A percentile compares a stretch with the other conserved stretches of the same genome.
These are phyloP conservation scores for Matsumurasca onukii DNA, from an alignment of 1,140 invertebrate genomes.

Conservation along the genomic window DNA sequence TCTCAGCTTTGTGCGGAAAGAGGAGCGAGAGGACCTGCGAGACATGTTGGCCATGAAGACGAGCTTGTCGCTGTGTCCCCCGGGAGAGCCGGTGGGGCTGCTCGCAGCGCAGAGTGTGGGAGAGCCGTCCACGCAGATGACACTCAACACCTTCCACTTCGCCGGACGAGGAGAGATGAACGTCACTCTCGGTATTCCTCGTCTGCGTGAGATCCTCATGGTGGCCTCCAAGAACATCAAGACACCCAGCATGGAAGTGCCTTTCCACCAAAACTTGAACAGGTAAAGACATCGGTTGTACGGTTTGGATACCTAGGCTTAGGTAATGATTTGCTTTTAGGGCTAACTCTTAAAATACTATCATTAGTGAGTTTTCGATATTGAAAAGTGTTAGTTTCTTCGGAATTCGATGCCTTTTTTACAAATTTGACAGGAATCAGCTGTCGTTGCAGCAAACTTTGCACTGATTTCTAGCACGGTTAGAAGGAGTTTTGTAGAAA, in stretches of 20 bases:
- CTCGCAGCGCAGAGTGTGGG: slow-evolving; percentile 95
- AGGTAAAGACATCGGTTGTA: slow-evolving; percentile 43
- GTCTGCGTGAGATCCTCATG: slow-evolving; percentile 96
- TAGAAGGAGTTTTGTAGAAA: too few species aligned
- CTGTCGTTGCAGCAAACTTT: too few species aligned
- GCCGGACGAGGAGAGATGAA: slow-evolving; percentile 99
- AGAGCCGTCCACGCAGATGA: slow-evolving; percentile 99
- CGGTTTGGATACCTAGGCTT: too few species aligned
- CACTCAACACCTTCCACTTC: slow-evolving; percentile 99
- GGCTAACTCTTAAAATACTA: too few species aligned
- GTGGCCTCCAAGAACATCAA: slow-evolving; percentile 86
- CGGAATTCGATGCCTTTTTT: too few species aligned
- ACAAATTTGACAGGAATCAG: too few species aligned
- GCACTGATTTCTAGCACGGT: too few species aligned
- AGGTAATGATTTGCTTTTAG: too few species aligned
- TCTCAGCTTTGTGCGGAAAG: too few species aligned
- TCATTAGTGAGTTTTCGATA: too few species aligned
- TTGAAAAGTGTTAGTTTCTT: too few species aligned
- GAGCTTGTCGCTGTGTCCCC: slow-evolving; percentile 73
- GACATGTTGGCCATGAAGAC: slow-evolving; percentile 77
- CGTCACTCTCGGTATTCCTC: slow-evolving; percentile 96
- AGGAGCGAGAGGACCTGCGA: slow-evolving; percentile 52
- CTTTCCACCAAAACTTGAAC: slow-evolving; percentile 59
- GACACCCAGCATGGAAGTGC: slow-evolving; percentile 95
- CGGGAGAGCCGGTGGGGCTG: slow-evolving; percentile 96